Conservation (phyloP, 2,113 vertebrate species). For the Synodontis membranacea region DNA sequence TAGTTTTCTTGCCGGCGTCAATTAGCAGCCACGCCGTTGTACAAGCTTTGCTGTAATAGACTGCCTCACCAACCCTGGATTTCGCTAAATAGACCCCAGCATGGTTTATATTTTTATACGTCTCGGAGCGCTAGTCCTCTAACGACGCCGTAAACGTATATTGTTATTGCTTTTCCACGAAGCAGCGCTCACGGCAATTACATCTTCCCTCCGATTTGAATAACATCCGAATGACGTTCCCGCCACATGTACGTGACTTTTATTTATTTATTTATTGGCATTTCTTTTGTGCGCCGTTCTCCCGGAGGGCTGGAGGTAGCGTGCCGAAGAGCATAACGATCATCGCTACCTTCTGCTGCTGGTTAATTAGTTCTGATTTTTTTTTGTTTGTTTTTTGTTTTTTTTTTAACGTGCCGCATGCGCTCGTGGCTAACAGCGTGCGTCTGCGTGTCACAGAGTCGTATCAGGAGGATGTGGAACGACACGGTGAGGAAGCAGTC, state of each 20-base stretch:
- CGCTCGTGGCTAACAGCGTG: background rate
- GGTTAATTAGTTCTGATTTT: conserved; percentile 25
- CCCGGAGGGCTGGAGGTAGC: background rate
- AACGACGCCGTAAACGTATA: conserved; percentile 19
- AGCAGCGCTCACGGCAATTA: conserved; percentile 5
- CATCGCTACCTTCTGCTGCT: conserved; percentile 32
- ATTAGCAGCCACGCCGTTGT: conserved; percentile 21
- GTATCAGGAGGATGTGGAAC: conserved; percentile 99
- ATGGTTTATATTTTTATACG: background rate
- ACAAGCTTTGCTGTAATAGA: background rate
- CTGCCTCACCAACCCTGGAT: background rate
- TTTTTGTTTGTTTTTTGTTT: too few species aligned
- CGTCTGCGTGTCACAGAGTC: conserved; percentile 79
- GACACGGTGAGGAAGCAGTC: conserved; percentile 99
- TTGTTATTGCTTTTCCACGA: conserved; percentile 31
- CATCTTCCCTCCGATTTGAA: conserved; percentile 10
- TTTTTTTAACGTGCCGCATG: background rate
- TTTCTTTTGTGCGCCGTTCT: background rate
- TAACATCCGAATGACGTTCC: conserved; percentile 1
- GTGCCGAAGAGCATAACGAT: conserved; percentile 16
- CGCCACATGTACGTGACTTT: conserved; percentile 1
- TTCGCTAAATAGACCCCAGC: conserved; percentile 20
- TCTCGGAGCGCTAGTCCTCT: background rate
- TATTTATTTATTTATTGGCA: background rate
- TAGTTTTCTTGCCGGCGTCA: conserved; percentile 6